A percentile compares a stretch with the other conserved stretches of the same genome.
phyloP scores from a whole-genome alignment of 2,888 invertebrate species.

The Thumatha senex region DNA sequence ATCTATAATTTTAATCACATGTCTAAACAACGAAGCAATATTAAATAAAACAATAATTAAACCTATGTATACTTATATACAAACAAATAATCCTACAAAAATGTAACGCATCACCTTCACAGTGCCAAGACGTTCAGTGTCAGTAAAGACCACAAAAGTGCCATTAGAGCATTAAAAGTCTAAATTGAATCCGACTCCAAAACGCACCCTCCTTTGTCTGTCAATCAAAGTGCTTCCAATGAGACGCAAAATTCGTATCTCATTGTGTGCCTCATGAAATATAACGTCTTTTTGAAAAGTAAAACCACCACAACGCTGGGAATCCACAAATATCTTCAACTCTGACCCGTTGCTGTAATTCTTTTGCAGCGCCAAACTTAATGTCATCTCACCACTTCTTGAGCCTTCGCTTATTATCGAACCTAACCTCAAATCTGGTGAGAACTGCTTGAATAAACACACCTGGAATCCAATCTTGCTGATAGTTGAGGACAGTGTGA shows the following conservation, averaged over 20 bases:
- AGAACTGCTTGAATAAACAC: conserved; percentile 66
- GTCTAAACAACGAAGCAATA: conserved; percentile 52
- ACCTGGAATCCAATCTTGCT: conserved; percentile 65
- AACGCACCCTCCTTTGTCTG: conserved; percentile 62
- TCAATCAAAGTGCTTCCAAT: conserved; percentile 69
- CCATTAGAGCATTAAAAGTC: conserved; percentile 59
- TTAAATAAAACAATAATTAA: conserved; percentile 70
- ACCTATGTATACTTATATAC: conserved; percentile 82
- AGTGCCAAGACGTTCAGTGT: conserved; percentile 28
- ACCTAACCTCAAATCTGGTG: conserved; percentile 63
- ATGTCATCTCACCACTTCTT: conserved; percentile 48
- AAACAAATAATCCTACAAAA: conserved; percentile 75
- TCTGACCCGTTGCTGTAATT: conserved; percentile 62
- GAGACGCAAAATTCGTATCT: conserved; percentile 61
- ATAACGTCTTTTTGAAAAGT: conserved; percentile 68
- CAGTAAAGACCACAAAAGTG: conserved; percentile 6
- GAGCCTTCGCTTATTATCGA: conserved; percentile 63
- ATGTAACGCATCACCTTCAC: conserved; percentile 23
- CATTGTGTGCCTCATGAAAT: conserved; percentile 63
- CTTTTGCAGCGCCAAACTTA: conserved; percentile 69
- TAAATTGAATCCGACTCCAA: conserved; percentile 71
- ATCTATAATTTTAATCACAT: conserved; percentile 57
- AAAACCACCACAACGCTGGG: conserved; percentile 71
- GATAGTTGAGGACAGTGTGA: conserved; percentile 62
- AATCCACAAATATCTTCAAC: conserved; percentile 72